Evolutionary conservation across 2,888 invertebrate genomes (phyloP).

Genomic region (Acrobeloides nanus): DNA sequence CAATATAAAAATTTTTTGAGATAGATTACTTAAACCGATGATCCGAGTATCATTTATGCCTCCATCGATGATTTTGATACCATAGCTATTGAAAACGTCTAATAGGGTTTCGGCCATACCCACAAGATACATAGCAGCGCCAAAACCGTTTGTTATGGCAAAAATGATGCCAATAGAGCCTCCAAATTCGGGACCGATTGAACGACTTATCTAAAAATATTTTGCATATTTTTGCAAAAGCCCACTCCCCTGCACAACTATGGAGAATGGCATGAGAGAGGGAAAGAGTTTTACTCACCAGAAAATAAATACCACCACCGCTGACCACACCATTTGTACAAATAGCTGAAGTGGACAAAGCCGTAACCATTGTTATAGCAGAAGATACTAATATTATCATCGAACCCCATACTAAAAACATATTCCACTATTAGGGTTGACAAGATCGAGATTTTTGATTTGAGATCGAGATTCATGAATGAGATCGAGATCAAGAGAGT

Average conservation of each 20-base stretch:
- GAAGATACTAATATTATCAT: constrained; percentile 48
- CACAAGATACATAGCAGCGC: constrained; percentile 77
- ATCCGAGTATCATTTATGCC: constrained; percentile 17
- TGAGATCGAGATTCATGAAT: too few relatives aligned
- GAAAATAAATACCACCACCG: constrained; percentile 86
- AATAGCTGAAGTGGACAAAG: constrained; percentile 93
- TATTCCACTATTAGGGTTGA: too few relatives aligned
- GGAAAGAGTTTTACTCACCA: too few relatives aligned
- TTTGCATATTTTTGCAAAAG: too few relatives aligned
- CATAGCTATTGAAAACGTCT: constrained; percentile 7
- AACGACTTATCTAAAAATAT: constrained; percentile 59
- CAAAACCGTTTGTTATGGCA: constrained; percentile 87
- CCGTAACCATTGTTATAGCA: constrained; percentile 71
- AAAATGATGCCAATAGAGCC: constrained; percentile 93
- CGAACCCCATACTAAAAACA: constrained; percentile 45
- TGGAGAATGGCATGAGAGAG: too few relatives aligned
- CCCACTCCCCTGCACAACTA: too few relatives aligned
- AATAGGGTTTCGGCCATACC: constrained; percentile 57
- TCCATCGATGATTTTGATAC: constrained; percentile 10
- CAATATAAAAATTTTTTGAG: too few relatives aligned
- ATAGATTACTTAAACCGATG: too few relatives aligned
- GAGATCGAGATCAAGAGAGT: too few relatives aligned
- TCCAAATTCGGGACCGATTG: constrained; percentile 90
- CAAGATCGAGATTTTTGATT: too few relatives aligned
- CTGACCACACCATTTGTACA: constrained; percentile 84